A percentile compares a stretch with the other conserved stretches of the same genome.
These are phyloP conservation scores for Drepana arcuata DNA, from an alignment of 1,140 invertebrate genomes.

Conservation along the genomic window DNA sequence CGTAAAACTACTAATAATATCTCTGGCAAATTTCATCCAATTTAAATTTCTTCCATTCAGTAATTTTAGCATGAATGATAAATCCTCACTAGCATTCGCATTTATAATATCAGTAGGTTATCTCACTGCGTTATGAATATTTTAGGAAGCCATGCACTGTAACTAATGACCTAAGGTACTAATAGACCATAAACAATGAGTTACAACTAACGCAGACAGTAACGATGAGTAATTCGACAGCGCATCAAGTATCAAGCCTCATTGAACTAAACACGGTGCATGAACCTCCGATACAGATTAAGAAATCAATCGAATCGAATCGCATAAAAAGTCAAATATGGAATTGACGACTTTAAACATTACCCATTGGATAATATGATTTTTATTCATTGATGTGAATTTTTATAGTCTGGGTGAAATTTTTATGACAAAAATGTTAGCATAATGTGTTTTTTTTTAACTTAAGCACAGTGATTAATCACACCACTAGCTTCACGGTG, in stretches of 20 bases:
- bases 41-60: too few relatives aligned
- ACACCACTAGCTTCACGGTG: too few relatives aligned
- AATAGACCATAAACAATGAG: conserved; percentile 47
- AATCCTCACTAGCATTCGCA: too few relatives aligned
- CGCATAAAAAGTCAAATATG: conserved; percentile 31
- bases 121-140: too few relatives aligned
- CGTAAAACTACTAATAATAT: too few relatives aligned
- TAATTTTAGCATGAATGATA: too few relatives aligned
- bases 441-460: too few relatives aligned
- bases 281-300: conserved; percentile 45
- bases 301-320: conserved; percentile 33
- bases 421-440: too few relatives aligned
- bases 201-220: conserved; percentile 56
- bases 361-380: conserved; percentile 8
- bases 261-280: conserved; percentile 53
- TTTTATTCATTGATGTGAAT: conserved; percentile 24
- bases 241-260: conserved; percentile 59
- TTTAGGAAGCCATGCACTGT: conserved; percentile 16
- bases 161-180: conserved; percentile 36
- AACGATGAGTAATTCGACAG: conserved; percentile 54
- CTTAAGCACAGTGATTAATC: too few relatives aligned
- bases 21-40: too few relatives aligned
- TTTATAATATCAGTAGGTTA: too few relatives aligned
- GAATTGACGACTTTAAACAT: conserved; percentile 26
- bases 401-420: conserved; percentile 13